Conservation (phyloP, 2,888 invertebrate species). For the Timema cristinae region DNA sequence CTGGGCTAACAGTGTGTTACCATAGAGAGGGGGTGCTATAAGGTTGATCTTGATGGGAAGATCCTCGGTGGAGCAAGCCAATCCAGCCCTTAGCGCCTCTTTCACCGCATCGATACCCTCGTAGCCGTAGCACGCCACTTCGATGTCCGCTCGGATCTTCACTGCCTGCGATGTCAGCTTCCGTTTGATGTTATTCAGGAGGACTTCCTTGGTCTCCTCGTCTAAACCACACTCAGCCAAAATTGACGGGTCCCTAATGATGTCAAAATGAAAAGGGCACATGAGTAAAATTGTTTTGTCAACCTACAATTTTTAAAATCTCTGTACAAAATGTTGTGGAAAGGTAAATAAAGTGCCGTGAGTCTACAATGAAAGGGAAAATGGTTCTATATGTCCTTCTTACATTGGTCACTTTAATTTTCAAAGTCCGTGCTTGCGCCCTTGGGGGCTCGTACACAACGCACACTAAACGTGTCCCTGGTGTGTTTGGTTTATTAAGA, state of each 20-base stretch:
- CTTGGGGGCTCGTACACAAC: too few relatives aligned
- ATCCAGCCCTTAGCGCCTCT: slow-evolving; percentile 82
- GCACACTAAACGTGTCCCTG: too few relatives aligned
- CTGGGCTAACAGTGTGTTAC: slow-evolving; percentile 42
- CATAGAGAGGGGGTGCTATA: slow-evolving; percentile 96
- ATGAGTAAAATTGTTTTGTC: too few relatives aligned
- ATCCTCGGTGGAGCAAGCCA: slow-evolving; percentile 85
- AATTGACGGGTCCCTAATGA: slow-evolving; percentile 82
- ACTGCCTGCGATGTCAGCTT: slow-evolving; percentile 97
- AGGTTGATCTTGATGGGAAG: slow-evolving; percentile 98
- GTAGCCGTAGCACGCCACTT: slow-evolving; percentile 93
- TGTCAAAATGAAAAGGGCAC: too few relatives aligned
- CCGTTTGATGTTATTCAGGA: slow-evolving; percentile 90
- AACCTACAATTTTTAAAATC: too few relatives aligned
- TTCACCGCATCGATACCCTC: slow-evolving; percentile 99
- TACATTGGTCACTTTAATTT: too few relatives aligned
- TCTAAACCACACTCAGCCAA: slow-evolving; percentile 95
- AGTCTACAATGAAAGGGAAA: too few relatives aligned
- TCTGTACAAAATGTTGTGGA: too few relatives aligned
- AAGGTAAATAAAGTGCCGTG: too few relatives aligned
- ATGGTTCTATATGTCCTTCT: too few relatives aligned
- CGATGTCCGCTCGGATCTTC: slow-evolving; percentile 89
- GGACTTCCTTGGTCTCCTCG: slow-evolving; percentile 83
- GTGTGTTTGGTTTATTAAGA: too few relatives aligned
- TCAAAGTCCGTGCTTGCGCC: too few relatives aligned